These are phyloP conservation scores for Tridacna crocea DNA, from an alignment of 2,888 invertebrate species.

Conservation along the genomic window DNA sequence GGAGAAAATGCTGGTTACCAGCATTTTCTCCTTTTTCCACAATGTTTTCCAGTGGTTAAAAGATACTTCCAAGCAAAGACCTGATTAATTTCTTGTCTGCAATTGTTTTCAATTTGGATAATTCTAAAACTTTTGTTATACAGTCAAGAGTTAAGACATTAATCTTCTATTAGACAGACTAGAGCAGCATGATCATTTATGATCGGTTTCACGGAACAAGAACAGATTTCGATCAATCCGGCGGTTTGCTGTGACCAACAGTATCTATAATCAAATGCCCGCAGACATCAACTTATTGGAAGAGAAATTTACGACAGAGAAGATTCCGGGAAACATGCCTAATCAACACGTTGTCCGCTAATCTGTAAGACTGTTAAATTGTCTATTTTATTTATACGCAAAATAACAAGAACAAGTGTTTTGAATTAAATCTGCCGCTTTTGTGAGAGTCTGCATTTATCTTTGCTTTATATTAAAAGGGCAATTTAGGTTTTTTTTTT, in stretches of 20 bases:
- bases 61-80: no score
- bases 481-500: no score
- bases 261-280: constrained; percentile 26
- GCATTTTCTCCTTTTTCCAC: no score
- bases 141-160: constrained; percentile 18
- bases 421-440: not conserved
- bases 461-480: no score
- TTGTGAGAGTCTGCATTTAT: no score
- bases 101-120: not conserved
- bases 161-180: constrained; percentile 34
- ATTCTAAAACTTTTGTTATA: not conserved
- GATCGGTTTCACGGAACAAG: constrained; percentile 28
- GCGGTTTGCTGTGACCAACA: not conserved
- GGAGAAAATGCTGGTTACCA: no score
- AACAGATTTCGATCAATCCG: constrained; percentile 29
- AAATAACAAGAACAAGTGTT: not conserved
- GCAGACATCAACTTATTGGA: constrained; percentile 21
- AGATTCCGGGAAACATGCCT: constrained; percentile 10
- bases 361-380: constrained; percentile 18
- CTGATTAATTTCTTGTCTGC: not conserved
- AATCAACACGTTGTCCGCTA: constrained; percentile 11
- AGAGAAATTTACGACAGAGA: constrained; percentile 30
- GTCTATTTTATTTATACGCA: not conserved
- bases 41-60: no score
- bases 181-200: constrained; percentile 20